Evolutionary conservation across 1,140 invertebrate genomes (phyloP).

Genomic region (Dinoponera quadriceps): DNA sequence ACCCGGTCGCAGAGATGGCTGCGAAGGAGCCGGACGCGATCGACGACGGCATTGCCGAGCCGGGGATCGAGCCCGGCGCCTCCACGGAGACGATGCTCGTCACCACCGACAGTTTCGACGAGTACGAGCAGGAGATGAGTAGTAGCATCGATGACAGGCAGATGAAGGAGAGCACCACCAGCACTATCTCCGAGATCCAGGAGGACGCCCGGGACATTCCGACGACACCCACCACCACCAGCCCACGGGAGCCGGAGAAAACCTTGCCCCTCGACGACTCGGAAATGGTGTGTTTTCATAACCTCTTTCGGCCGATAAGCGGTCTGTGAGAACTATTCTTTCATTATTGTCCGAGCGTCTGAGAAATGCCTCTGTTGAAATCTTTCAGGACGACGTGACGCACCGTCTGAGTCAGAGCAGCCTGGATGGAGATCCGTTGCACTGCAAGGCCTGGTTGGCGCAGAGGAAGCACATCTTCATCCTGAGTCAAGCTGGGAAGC

Average conservation of each 20-base stretch:
- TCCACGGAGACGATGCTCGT: slow-evolving; percentile 89
- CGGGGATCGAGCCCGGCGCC: slow-evolving; percentile 86
- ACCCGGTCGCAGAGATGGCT: slow-evolving; percentile 73
- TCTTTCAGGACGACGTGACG: slow-evolving; percentile 79
- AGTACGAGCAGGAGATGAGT: slow-evolving; percentile 89
- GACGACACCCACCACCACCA: slow-evolving; percentile 49
- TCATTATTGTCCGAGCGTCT: too few species aligned
- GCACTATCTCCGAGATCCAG: slow-evolving; percentile 87
- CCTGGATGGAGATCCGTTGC: slow-evolving; percentile 81
- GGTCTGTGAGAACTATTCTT: too few species aligned
- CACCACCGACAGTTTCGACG: slow-evolving; percentile 89
- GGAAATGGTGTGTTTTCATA: slow-evolving; percentile 76
- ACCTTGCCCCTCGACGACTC: slow-evolving; percentile 72
- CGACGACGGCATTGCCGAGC: slow-evolving; percentile 79
- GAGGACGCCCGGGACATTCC: slow-evolving; percentile 84
- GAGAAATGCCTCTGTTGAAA: too few species aligned
- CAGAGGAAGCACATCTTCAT: slow-evolving; percentile 97
- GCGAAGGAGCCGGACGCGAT: slow-evolving; percentile 70
- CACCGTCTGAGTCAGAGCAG: slow-evolving; percentile 79
- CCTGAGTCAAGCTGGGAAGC: slow-evolving; percentile 97
- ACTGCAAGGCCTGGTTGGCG: slow-evolving; percentile 88
- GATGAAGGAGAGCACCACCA: slow-evolving; percentile 81
- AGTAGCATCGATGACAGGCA: slow-evolving; percentile 87
- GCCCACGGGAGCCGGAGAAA: slow-evolving; percentile 70
- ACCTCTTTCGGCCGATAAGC: slow-evolving; percentile 11